Conservation (phyloP, 2,797 vertebrate genomes). For the Uromys caudimaculatus region DNA sequence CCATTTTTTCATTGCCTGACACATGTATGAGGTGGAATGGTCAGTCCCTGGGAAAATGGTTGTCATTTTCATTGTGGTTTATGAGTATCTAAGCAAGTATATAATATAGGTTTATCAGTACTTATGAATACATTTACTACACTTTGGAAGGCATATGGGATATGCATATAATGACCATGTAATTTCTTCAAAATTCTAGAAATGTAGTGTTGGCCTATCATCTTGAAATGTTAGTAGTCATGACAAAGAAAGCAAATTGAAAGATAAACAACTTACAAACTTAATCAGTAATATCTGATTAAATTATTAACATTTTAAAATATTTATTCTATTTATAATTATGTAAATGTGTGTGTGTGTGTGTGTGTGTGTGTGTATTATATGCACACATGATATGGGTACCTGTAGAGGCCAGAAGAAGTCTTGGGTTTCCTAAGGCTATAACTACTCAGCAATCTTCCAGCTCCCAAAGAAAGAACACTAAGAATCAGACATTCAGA, state of each 20-base stretch:
- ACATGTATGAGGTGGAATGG: not conserved
- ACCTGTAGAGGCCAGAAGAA: not conserved
- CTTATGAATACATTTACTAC: not conserved
- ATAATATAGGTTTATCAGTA: not conserved
- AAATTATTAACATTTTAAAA: constrained; percentile 4
- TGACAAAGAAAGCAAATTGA: constrained; percentile 49
- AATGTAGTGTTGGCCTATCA: not conserved
- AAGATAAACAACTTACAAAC: constrained; percentile 1
- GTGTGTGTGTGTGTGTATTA: not conserved
- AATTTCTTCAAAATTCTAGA: constrained; percentile 24
- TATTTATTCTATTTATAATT: not conserved
- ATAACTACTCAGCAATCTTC: not conserved
- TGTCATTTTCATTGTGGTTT: not conserved
- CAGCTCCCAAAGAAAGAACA: not conserved
- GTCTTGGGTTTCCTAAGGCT: not conserved
- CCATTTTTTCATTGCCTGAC: not conserved
- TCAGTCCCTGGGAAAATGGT: not conserved
- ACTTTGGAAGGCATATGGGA: not conserved
- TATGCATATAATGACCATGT: not conserved
- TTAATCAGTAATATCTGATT: constrained; percentile 2
- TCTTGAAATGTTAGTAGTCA: constrained; percentile 50
- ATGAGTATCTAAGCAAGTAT: not conserved
- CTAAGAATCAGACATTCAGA: constrained; percentile 34
- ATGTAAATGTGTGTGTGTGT: not conserved
- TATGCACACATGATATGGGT: not conserved